Evolutionary conservation across 2,888 invertebrate species (phyloP).

Genomic region (Hybos culiciformis): DNA sequence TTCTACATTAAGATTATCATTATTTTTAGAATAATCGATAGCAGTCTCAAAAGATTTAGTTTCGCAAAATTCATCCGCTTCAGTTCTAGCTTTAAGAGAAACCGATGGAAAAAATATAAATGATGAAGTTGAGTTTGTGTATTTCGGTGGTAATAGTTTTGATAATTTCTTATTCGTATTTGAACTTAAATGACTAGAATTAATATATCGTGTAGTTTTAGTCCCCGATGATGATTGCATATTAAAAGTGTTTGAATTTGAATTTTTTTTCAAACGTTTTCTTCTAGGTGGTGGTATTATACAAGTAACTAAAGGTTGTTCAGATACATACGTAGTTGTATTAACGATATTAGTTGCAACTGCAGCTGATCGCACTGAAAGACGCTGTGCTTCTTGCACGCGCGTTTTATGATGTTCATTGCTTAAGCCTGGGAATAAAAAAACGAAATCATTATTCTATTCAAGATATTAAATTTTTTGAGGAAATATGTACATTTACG

Average conservation of each 20-base stretch:
- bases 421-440: no score
- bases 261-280: conserved; percentile 28
- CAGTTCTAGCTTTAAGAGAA: background rate
- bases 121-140: background rate
- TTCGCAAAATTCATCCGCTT: no score
- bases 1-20: background rate
- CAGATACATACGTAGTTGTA: conserved; percentile 35
- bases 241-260: conserved; percentile 6
- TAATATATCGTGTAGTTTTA: background rate
- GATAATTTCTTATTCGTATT: background rate
- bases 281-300: conserved; percentile 29
- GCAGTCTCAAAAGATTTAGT: no score
- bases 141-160: background rate
- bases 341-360: conserved; percentile 13
- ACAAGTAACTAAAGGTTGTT: conserved; percentile 19
- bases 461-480: no score
- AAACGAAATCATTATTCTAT: no score
- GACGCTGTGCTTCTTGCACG: conserved; percentile 3
- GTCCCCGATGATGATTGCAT: conserved; percentile 12
- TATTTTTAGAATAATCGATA: no score
- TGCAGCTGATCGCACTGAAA: conserved; percentile 8
- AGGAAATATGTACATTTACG: no score
- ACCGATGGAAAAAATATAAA: conserved; percentile 1
- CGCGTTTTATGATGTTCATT: conserved; percentile 6
- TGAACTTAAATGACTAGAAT: background rate